Conservation (phyloP, 2,888 invertebrate species). For the Oscheius sp. region DNA sequence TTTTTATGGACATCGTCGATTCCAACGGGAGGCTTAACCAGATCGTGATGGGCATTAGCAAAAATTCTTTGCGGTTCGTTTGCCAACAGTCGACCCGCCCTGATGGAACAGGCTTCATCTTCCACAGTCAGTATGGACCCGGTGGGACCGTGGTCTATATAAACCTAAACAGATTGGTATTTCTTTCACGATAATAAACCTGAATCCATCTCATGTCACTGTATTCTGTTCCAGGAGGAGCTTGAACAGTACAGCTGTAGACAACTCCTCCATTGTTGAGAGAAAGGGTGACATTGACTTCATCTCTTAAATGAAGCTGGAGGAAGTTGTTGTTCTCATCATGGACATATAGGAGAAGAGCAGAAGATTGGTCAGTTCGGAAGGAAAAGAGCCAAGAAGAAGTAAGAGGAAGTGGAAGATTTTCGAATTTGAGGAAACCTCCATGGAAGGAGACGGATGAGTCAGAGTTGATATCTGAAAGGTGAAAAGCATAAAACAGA, state of each 20-base stretch:
- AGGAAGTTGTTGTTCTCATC: conserved; percentile 66
- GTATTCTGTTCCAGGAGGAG: conserved; percentile 55
- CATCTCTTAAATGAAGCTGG: conserved; percentile 61
- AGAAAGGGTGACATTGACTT: conserved; percentile 58
- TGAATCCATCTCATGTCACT: conserved; percentile 67
- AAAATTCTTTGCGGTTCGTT: neutral
- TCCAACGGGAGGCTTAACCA: conserved; percentile 37
- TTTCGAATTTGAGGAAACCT: conserved; percentile 52
- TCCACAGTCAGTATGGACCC: conserved; percentile 35
- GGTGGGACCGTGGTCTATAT: conserved; percentile 14
- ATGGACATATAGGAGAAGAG: conserved; percentile 62
- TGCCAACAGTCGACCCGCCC: conserved; percentile 34
- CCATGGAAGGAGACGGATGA: conserved; percentile 63
- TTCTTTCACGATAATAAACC: conserved; percentile 2
- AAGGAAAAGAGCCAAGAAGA: conserved; percentile 41
- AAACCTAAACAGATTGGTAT: neutral
- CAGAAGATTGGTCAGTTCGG: conserved; percentile 61
- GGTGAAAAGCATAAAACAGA: neutral
- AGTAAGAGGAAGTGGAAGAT: conserved; percentile 32
- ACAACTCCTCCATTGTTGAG: conserved; percentile 56
- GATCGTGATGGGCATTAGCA: conserved; percentile 20
- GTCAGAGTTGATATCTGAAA: conserved; percentile 56
- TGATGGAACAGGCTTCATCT: conserved; percentile 47
- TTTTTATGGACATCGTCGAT: conserved; percentile 20
- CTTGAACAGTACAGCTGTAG: conserved; percentile 50